These are phyloP conservation scores for Telenomus remus DNA, from an alignment of 1,140 invertebrate species.

Conservation along the genomic window DNA sequence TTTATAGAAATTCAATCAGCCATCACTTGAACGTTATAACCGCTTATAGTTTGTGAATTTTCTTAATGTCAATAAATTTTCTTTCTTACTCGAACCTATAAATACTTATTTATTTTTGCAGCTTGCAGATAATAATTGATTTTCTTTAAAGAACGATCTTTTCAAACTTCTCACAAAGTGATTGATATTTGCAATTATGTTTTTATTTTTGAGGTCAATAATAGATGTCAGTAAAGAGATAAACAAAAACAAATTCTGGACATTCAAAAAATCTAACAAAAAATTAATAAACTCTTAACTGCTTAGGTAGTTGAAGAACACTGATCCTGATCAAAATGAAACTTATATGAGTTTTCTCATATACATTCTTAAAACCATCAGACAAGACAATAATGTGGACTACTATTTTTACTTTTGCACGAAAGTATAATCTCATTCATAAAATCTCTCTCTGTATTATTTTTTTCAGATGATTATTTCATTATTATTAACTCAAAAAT, in stretches of 20 bases:
- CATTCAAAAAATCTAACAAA: slow-evolving; percentile 4
- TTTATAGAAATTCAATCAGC: slow-evolving; percentile 22
- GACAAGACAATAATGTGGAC: slow-evolving; percentile 57
- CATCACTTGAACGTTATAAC: background rate
- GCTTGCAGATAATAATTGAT: too few relatives aligned
- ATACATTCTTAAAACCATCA: slow-evolving; percentile 22
- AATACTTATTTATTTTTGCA: too few relatives aligned
- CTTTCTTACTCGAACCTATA: too few relatives aligned
- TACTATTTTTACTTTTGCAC: slow-evolving; percentile 52
- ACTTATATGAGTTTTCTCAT: slow-evolving; percentile 74
- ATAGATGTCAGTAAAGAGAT: too few relatives aligned
- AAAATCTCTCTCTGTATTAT: slow-evolving; percentile 18
- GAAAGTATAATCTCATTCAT: slow-evolving; percentile 32
- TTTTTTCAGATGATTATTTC: too few relatives aligned
- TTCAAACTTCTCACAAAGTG: too few relatives aligned
- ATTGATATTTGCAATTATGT: too few relatives aligned
- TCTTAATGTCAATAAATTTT: background rate
- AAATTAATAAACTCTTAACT: slow-evolving; percentile 61
- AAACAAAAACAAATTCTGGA: background rate
- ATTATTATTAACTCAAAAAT: too few relatives aligned
- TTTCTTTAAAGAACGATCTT: too few relatives aligned
- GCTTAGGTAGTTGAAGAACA: slow-evolving; percentile 59
- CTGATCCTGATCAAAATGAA: slow-evolving; percentile 75
- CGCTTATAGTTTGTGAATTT: slow-evolving; percentile 9
- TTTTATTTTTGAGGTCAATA: too few relatives aligned